These are phyloP conservation scores for Lophotis ruficrista DNA, from an alignment of 2,113 vertebrate species.

Conservation along the genomic window DNA sequence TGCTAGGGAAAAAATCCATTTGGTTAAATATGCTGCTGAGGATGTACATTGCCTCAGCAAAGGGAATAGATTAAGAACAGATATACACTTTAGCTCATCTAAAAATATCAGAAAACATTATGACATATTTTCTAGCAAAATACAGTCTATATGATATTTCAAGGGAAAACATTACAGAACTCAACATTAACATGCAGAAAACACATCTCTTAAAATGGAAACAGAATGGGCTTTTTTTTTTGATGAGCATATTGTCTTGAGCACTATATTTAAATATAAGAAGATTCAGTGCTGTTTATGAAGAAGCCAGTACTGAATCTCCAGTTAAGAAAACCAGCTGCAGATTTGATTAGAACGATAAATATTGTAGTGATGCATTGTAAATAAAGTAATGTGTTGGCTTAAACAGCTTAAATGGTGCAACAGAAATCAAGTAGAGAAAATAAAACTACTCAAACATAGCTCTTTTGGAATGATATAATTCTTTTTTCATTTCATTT, in stretches of 20 bases:
- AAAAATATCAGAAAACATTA: conserved; percentile 64
- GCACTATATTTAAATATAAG: conserved; percentile 39
- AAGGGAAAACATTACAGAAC: background rate
- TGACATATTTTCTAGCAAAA: conserved; percentile 51
- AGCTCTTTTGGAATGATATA: background rate
- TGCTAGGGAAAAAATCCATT: conserved; percentile 70
- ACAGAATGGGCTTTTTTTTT: background rate
- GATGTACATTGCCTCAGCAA: conserved; percentile 64
- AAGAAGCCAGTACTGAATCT: background rate
- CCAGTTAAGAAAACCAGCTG: conserved; percentile 26
- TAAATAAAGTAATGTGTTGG: conserved; percentile 33
- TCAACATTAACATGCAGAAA: background rate
- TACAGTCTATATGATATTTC: background rate
- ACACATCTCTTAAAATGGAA: background rate
- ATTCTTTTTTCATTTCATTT: background rate
- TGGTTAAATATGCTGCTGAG: conserved; percentile 76
- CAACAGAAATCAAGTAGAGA: background rate
- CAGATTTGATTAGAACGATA: conserved; percentile 42
- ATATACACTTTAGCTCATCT: conserved; percentile 61
- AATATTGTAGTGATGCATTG: conserved; percentile 33
- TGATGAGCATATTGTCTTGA: conserved; percentile 47
- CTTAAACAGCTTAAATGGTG: conserved; percentile 11
- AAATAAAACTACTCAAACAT: background rate
- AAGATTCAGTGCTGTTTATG: background rate
- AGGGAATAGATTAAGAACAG: conserved; percentile 68